These are phyloP conservation scores for Rhagonycha lutea DNA, from an alignment of 2,888 invertebrate genomes.

Conservation along the genomic window DNA sequence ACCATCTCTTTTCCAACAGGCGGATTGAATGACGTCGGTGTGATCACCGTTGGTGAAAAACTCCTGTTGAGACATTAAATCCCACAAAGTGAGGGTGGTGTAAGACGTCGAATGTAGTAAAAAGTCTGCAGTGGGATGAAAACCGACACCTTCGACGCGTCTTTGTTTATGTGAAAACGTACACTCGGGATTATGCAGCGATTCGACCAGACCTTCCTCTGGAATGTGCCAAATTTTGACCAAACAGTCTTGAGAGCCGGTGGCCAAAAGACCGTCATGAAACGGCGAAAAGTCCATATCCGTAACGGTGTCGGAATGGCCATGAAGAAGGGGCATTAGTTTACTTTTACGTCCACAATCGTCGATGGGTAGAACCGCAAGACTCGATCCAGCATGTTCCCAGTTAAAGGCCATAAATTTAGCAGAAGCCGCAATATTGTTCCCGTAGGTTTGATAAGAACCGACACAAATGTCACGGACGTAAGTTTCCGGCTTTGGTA, in stretches of 20 bases:
- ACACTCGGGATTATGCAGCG: constrained; percentile 77
- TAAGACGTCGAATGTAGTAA: constrained; percentile 86
- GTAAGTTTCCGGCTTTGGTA: constrained; percentile 92
- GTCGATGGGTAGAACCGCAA: constrained; percentile 86
- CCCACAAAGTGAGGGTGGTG: constrained; percentile 83
- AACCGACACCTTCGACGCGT: constrained; percentile 86
- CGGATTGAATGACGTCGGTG: constrained; percentile 84
- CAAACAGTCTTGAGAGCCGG: constrained; percentile 86
- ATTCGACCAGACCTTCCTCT: constrained; percentile 74
- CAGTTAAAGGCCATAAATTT: constrained; percentile 95
- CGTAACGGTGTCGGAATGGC: constrained; percentile 88
- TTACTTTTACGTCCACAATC: constrained; percentile 89
- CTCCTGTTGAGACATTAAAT: constrained; percentile 81
- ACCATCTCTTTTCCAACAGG: constrained; percentile 91
- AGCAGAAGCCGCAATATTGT: constrained; percentile 91
- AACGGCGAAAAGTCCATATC: constrained; percentile 96
- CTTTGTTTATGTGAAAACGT: constrained; percentile 82
- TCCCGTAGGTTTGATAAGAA: constrained; percentile 92
- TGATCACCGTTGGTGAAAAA: constrained; percentile 72
- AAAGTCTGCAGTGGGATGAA: constrained; percentile 89
- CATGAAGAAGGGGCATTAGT: constrained; percentile 84
- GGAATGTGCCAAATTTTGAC: constrained; percentile 92
- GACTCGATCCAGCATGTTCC: constrained; percentile 89
- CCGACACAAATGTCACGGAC: constrained; percentile 87
- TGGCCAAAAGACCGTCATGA: constrained; percentile 88